Percentiles rank a stretch among this genome's conserved stretches.
Conservation (phyloP, 1,140 invertebrate genomes). For the Drosophila miranda region DNA sequence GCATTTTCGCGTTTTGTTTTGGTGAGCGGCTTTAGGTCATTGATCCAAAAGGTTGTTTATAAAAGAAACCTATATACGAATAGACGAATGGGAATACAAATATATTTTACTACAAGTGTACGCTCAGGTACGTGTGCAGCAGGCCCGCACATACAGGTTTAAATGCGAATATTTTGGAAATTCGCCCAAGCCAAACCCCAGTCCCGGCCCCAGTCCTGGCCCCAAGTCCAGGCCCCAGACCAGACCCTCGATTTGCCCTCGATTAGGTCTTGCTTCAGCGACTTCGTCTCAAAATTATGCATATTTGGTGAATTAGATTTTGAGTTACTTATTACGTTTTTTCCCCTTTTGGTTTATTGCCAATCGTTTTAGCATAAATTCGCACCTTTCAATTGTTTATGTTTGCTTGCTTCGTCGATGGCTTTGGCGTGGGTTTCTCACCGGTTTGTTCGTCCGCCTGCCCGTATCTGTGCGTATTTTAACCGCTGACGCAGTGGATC, state of each 20-base stretch:
- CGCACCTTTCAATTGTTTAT: constrained; percentile 76
- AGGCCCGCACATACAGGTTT: constrained; percentile 26
- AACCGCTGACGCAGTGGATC: constrained; percentile 39
- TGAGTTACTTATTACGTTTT: constrained; percentile 21
- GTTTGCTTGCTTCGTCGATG: constrained; percentile 41
- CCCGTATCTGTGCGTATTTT: constrained; percentile 46
- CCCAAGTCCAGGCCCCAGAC: constrained; percentile 13
- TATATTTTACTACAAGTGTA: constrained; percentile 2
- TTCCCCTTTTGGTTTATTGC: constrained; percentile 45
- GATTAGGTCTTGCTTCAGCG: constrained; percentile 19
- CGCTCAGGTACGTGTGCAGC: constrained; percentile 1
- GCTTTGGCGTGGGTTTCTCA: constrained; percentile 10
- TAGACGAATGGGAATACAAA: constrained; percentile 10
- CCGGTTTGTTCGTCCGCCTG: constrained; percentile 7
- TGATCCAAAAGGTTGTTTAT: constrained; percentile 32
- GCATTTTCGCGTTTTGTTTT: constrained; percentile 51
- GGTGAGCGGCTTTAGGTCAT: constrained; percentile 35
- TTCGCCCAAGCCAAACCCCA: constrained; percentile 17
- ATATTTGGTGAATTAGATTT: constrained; percentile 32
- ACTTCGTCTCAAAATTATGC: constrained; percentile 14
- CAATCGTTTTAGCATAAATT: constrained; percentile 76
- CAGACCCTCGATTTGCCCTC: constrained; percentile 22
- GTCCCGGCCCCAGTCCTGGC: constrained; percentile 7
- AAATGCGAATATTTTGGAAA: constrained; percentile 24
- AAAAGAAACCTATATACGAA: constrained; percentile 25